Evolutionary conservation across 2,888 invertebrate species (phyloP).

Genomic region (Cloeon dipterum): DNA sequence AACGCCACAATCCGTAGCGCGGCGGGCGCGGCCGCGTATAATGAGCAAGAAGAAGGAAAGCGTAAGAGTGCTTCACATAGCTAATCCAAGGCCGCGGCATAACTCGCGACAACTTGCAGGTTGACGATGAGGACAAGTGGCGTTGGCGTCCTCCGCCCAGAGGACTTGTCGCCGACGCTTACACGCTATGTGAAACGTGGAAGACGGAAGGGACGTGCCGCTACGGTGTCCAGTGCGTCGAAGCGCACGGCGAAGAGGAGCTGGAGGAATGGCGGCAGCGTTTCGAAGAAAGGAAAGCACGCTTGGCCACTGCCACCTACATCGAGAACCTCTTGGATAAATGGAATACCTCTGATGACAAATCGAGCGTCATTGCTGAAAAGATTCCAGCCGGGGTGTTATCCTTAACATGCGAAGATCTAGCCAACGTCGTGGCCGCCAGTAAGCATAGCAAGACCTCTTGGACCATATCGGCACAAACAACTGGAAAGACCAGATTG

Average conservation of each 20-base stretch:
- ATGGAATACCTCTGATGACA: slow-evolving; percentile 7
- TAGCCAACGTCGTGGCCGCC: slow-evolving; percentile 23
- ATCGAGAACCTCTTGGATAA: slow-evolving; percentile 40
- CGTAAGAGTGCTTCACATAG: no score
- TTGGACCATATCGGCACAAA: slow-evolving; percentile 33
- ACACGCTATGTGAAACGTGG: slow-evolving; percentile 35
- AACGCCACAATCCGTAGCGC: no score
- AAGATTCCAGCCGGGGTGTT: not conserved
- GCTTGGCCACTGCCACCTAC: slow-evolving; percentile 37
- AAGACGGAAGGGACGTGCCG: slow-evolving; percentile 26
- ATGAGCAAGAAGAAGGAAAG: no score
- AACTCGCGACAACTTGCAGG: no score
- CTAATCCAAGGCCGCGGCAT: no score
- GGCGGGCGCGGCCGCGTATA: no score
- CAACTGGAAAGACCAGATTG: slow-evolving; percentile 19
- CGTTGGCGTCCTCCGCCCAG: slow-evolving; percentile 40
- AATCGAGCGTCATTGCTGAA: slow-evolving; percentile 9
- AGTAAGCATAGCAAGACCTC: slow-evolving; percentile 33
- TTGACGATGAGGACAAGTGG: slow-evolving; percentile 7
- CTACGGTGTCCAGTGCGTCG: slow-evolving; percentile 45
- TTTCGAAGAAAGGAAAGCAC: slow-evolving; percentile 21
- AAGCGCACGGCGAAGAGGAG: slow-evolving; percentile 48
- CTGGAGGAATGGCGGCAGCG: slow-evolving; percentile 48
- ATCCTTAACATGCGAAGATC: not conserved
- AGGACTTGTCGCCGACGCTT: slow-evolving; percentile 37